Base-by-base conservation (phyloP, 1,140 invertebrate species). In the Brachionus sp. region DNA sequence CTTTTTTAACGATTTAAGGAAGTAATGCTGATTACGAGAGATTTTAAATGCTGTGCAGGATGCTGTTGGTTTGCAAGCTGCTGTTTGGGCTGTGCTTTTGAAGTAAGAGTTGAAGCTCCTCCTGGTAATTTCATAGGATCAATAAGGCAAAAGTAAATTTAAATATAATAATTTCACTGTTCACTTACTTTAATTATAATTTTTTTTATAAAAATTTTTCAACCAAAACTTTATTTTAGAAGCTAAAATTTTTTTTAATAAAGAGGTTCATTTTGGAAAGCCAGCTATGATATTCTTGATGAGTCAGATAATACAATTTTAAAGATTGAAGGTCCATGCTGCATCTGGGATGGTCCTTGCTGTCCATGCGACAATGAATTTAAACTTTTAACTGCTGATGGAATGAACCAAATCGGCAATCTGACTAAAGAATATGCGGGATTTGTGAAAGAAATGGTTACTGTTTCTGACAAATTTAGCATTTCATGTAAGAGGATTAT, bases 11-110 rank as follows among this genome's bases (percentile, higher is more conserved):
- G n/a, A 16, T 70, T 10, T 39, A 19, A 88, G 87, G 87, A 87
- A 84, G 85, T 88, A 44, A 85, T 88, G 1, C 25, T 85, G 19
- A 83, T 86, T 2, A 83, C 25, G 3, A 66, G 88, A 39, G 85
- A 87, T 46, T 88, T 88, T 82, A 88, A 88, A 83, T 87, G 85
- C 73, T 86, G 86, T 84, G 85, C 84, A 29, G 62, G 73, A 25
- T 83, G 64, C 19, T 50, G 68, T 25, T 78, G 77, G 77, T 82
- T 13, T 50, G 50, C 64, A 5, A 39, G 75, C 10, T 84, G 84
- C 46, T 84, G 64, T 16, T 19, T 35, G 23, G 19, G 68, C 9
- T 84, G 84, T 62, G 19, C 37, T 33, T 42, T 84, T 62, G 84
- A 83, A 66, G 82, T 84, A 0, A 53, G 3, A n/a, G 84, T 84